phyloP scores from a whole-genome alignment of 2,797 vertebrate species.

The Enteromius treurensis region DNA sequence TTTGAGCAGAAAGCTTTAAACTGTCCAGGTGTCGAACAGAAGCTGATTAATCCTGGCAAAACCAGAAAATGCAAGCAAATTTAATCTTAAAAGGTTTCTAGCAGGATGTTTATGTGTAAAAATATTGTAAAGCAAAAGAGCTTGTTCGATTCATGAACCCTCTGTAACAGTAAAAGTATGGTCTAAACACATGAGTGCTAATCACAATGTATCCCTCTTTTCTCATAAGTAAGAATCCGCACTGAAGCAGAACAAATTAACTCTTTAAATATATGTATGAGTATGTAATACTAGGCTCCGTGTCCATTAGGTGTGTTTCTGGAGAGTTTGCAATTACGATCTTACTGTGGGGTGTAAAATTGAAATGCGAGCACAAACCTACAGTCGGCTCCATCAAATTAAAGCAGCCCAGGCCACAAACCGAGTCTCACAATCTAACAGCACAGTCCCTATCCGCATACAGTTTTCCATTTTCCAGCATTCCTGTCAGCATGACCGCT shows the following conservation, averaged over 20 bases:
- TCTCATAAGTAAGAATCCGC: neutral
- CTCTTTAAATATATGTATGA: neutral
- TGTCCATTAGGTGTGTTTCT: conserved; percentile 6
- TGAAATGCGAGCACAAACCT: neutral
- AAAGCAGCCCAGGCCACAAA: conserved; percentile 12
- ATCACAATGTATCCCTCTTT: neutral
- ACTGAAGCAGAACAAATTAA: neutral
- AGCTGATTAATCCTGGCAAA: neutral
- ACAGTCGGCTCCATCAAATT: conserved; percentile 11
- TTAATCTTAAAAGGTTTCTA: neutral
- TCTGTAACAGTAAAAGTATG: neutral
- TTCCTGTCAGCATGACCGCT: conserved; percentile 16
- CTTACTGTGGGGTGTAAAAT: conserved; percentile 23
- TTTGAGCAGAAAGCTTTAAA: conserved; percentile 4
- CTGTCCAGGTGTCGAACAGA: neutral
- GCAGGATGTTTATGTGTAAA: neutral
- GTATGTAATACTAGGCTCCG: neutral
- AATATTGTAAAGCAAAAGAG: neutral
- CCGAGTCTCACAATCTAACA: conserved; percentile 20
- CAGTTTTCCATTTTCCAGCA: conserved; percentile 7
- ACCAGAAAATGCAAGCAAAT: neutral
- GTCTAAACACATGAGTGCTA: neutral
- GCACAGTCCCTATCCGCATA: neutral
- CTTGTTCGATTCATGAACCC: neutral
- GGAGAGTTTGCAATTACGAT: neutral